Evolutionary conservation across 2,888 invertebrate species (phyloP).

Genomic region (Cantharis rufa): DNA sequence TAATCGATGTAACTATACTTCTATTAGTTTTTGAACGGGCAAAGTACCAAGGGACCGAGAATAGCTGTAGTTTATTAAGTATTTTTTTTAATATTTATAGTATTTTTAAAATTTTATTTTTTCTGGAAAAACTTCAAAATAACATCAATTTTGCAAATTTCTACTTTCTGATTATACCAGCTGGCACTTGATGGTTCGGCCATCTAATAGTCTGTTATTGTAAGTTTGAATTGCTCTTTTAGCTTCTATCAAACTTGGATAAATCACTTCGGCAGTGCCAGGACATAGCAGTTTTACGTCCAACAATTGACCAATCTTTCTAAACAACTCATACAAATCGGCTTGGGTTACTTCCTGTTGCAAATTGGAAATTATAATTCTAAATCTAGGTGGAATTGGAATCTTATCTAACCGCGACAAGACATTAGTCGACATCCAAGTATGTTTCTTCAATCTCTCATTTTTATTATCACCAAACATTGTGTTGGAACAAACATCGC

Average conservation of each 20-base stretch:
- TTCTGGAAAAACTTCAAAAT: too few relatives aligned
- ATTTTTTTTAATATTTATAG: too few relatives aligned
- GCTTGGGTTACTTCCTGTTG: background rate
- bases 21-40: too few relatives aligned
- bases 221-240: background rate
- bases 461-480: background rate
- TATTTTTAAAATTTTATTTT: too few relatives aligned
- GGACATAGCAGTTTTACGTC: background rate
- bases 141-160: too few relatives aligned
- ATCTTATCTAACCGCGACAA: background rate
- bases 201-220: background rate
- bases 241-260: background rate
- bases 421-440: background rate
- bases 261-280: background rate
- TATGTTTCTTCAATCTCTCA: background rate
- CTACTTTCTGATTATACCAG: background rate
- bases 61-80: too few relatives aligned
- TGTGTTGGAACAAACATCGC: background rate
- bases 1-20: too few relatives aligned
- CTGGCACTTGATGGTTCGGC: background rate
- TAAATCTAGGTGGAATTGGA: background rate
- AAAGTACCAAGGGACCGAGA: too few relatives aligned
- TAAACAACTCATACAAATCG: background rate
- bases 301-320: background rate
- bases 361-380: background rate